Evolutionary conservation across 1,140 invertebrate genomes (phyloP).

Genomic region (Drosophila pandora): DNA sequence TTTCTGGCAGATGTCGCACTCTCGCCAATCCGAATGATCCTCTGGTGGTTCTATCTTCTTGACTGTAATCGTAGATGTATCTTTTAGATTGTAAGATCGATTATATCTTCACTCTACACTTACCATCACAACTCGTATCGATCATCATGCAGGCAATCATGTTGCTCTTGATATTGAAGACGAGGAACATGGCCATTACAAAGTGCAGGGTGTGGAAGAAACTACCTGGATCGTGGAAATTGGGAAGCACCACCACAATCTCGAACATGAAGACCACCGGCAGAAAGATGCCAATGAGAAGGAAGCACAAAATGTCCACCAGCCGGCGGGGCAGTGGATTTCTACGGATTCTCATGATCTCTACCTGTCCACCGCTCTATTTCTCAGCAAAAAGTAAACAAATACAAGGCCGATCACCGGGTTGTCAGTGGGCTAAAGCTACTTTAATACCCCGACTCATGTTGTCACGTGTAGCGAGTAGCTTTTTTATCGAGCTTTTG

Average conservation of each 20-base stretch:
- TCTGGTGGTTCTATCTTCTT: slow-evolving; percentile 19
- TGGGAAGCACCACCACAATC: slow-evolving; percentile 88
- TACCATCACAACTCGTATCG: slow-evolving; percentile 69
- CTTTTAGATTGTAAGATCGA: not conserved
- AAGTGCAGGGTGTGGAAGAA: slow-evolving; percentile 83
- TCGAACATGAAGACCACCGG: slow-evolving; percentile 84
- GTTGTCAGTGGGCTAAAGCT: not conserved
- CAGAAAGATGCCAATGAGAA: slow-evolving; percentile 67
- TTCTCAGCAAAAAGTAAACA: slow-evolving; percentile 21
- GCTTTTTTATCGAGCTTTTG: slow-evolving; percentile 54
- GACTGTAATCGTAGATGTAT: not conserved
- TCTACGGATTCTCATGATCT: slow-evolving; percentile 53
- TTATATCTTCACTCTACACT: not conserved
- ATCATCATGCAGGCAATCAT: slow-evolving; percentile 74
- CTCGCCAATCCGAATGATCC: slow-evolving; percentile 30
- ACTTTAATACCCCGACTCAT: slow-evolving; percentile 8
- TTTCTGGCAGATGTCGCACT: slow-evolving; percentile 84
- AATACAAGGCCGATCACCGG: slow-evolving; percentile 13
- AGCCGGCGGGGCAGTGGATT: slow-evolving; percentile 72
- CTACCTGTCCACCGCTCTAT: not conserved
- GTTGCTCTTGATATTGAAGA: slow-evolving; percentile 87
- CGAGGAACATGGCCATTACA: slow-evolving; percentile 85
- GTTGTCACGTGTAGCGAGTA: slow-evolving; percentile 55
- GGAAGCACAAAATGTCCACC: slow-evolving; percentile 62
- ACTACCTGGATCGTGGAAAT: slow-evolving; percentile 84